Percentiles rank a stretch among this genome's conserved stretches.
phyloP scores from a whole-genome alignment of 2,113 vertebrate species.

The Cynocephalus volans region DNA sequence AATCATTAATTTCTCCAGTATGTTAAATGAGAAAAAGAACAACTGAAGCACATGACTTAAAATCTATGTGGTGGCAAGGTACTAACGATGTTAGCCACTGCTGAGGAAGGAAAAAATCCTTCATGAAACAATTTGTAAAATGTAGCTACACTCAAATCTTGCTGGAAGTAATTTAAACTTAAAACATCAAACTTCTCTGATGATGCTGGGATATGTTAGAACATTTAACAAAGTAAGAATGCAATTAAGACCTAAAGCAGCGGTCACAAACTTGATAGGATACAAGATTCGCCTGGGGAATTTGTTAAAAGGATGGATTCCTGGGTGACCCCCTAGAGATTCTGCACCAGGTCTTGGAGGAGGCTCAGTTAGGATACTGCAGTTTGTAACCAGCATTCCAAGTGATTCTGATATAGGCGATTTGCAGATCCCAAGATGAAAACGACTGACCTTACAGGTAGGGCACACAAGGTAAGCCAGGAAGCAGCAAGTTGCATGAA shows the following conservation, averaged over 20 bases:
- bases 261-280: background rate
- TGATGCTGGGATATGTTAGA: background rate
- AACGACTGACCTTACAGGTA: background rate
- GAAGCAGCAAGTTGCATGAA: background rate
- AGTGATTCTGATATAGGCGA: background rate
- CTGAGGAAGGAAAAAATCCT: background rate
- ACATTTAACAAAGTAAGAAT: background rate
- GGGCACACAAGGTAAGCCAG: background rate
- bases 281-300: background rate
- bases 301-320: background rate
- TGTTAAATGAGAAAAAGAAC: constrained; percentile 61
- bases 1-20: constrained; percentile 57
- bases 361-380: background rate
- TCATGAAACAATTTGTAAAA: background rate
- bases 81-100: background rate
- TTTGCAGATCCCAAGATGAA: background rate
- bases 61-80: background rate
- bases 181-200: background rate
- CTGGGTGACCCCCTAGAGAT: background rate
- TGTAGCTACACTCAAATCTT: background rate
- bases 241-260: background rate
- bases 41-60: background rate
- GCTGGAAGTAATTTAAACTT: constrained; percentile 34
- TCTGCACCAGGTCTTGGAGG: background rate
- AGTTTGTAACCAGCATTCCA: background rate